Evolutionary conservation across 2,113 vertebrate genomes (phyloP).

Genomic region (Ictalurus furcatus): DNA sequence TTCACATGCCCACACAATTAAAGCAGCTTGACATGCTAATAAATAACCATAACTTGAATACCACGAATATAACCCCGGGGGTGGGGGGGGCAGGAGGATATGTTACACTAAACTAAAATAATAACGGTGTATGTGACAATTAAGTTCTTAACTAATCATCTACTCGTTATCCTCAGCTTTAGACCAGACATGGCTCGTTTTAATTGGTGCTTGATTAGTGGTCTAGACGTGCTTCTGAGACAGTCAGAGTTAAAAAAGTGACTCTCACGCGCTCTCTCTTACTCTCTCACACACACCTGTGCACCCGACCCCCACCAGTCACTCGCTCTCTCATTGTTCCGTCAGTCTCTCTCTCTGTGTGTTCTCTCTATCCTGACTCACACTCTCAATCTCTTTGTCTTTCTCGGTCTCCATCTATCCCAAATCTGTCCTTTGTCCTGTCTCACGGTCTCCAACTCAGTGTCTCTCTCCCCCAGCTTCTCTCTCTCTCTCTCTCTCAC

Average conservation of each 20-base stretch:
- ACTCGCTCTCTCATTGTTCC: too few species aligned
- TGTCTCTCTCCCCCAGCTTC: background rate
- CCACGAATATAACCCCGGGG: background rate
- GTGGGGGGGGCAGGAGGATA: background rate
- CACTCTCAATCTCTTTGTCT: too few species aligned
- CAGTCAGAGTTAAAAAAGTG: background rate
- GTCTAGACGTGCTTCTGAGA: background rate
- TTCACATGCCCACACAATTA: background rate
- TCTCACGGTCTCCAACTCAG: background rate
- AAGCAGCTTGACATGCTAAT: background rate
- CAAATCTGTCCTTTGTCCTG: background rate
- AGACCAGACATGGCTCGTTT: background rate
- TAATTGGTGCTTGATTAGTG: background rate
- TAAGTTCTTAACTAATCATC: background rate
- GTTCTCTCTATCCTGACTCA: background rate
- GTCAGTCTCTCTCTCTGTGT: too few species aligned
- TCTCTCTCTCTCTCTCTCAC: background rate
- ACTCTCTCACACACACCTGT: background rate
- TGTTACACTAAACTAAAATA: background rate
- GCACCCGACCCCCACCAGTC: background rate
- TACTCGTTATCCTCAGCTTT: background rate
- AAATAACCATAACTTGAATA: background rate
- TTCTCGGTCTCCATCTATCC: background rate
- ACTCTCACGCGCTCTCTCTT: too few species aligned
- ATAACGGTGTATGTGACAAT: background rate